Percentiles rank a stretch among this genome's conserved stretches.
Evolutionary conservation across 1,140 invertebrate species (phyloP).

Genomic region (Centruroides vittatus): DNA sequence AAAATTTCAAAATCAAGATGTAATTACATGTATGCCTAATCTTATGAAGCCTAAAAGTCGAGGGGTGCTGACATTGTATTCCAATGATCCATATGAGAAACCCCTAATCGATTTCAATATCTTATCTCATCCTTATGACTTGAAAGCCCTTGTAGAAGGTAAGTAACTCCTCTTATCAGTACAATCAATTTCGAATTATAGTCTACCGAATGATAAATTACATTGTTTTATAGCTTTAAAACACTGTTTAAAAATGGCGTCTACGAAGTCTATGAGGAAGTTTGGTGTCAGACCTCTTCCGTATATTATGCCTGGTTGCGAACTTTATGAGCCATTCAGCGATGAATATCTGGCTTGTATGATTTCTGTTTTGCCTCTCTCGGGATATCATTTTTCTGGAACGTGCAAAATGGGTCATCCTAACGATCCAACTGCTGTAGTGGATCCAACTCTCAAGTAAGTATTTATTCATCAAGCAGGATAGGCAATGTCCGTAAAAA

Average conservation of each 20-base stretch:
- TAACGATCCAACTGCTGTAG: constrained; percentile 52
- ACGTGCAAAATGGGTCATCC: constrained; percentile 58
- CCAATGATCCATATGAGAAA: no score
- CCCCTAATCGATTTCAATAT: no score
- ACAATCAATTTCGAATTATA: no score
- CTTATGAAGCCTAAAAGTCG: no score
- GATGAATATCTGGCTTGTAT: constrained; percentile 60
- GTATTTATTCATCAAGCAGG: neutral
- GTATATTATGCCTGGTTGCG: constrained; percentile 49
- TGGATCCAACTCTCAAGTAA: constrained; percentile 46
- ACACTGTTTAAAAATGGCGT: constrained; percentile 39
- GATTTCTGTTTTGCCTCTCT: constrained; percentile 54
- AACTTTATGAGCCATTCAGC: constrained; percentile 48
- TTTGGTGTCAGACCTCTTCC: constrained; percentile 5
- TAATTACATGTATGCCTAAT: no score
- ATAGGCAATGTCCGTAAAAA: no score
- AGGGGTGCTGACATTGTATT: no score
- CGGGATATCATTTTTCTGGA: constrained; percentile 53
- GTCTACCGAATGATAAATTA: no score
- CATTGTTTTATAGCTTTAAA: constrained; percentile 35
- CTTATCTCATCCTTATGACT: no score
- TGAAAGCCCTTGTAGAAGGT: no score
- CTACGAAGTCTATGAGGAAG: constrained; percentile 41
- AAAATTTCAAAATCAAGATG: no score
- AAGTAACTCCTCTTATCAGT: no score